A percentile compares a stretch with the other conserved stretches of the same genome.
phyloP scores from a whole-genome alignment of 2,888 invertebrate species.

The Uropetala carovei region DNA sequence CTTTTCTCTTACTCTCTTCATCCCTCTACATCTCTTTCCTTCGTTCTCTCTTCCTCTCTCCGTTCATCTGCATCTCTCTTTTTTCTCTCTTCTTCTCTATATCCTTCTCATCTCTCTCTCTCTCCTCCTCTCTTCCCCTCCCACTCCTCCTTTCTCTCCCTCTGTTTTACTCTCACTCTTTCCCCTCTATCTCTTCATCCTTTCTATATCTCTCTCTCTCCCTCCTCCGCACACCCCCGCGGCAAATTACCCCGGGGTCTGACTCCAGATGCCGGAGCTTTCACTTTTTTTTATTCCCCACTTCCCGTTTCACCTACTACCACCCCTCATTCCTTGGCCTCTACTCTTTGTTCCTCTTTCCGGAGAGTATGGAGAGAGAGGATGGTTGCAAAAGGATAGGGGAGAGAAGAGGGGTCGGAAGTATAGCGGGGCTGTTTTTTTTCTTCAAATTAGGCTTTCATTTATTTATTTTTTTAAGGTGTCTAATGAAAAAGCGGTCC shows the following conservation, averaged over 20 bases:
- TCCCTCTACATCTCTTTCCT: background rate
- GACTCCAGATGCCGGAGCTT: conserved; percentile 25
- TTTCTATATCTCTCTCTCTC: too few species aligned
- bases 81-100: background rate
- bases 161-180: background rate
- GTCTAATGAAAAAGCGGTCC: conserved; percentile 35
- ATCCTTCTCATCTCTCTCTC: background rate
- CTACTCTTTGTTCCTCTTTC: background rate
- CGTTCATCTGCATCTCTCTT: background rate
- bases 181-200: too few species aligned
- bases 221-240: background rate
- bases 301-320: background rate
- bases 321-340: background rate
- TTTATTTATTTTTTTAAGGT: conserved; percentile 2
- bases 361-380: background rate
- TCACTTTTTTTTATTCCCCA: background rate
- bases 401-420: background rate
- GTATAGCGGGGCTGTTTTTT: background rate
- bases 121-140: background rate
- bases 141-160: background rate
- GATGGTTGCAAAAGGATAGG: too few species aligned
- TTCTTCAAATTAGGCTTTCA: background rate
- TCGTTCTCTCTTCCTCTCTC: too few species aligned
- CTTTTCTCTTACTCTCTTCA: background rate
- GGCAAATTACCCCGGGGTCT: conserved; percentile 25